Conservation (phyloP, 1,140 invertebrate genomes). For the Apis cerana region DNA sequence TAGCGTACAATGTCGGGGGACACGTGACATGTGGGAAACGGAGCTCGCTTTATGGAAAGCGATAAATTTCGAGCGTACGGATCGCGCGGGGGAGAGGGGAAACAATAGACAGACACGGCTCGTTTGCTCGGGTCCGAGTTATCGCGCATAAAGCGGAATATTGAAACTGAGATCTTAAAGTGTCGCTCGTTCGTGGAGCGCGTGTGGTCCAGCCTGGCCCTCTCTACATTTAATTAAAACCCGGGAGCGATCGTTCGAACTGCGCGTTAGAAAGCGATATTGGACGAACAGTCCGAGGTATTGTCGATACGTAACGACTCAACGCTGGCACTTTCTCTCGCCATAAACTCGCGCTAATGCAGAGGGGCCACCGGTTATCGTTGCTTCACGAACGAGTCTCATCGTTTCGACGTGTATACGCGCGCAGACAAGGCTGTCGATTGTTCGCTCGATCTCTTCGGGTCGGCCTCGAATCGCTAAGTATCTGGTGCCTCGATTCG, state of each 20-base stretch:
- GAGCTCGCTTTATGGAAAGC: not conserved
- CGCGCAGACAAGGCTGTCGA: not conserved
- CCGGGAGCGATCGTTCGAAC: not conserved
- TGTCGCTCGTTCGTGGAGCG: conserved; percentile 4
- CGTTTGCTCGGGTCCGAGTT: conserved; percentile 34
- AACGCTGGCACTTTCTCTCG: not conserved
- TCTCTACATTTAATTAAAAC: conserved; percentile 32
- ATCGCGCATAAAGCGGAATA: conserved; percentile 42
- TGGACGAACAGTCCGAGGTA: not conserved
- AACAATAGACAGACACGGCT: conserved; percentile 20
- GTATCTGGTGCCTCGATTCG: not conserved
- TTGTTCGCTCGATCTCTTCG: not conserved
- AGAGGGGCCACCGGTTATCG: not conserved
- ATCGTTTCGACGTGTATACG: not conserved
- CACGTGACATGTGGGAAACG: not conserved
- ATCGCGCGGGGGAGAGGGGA: no score
- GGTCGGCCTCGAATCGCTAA: not conserved
- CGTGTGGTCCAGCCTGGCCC: conserved; percentile 16
- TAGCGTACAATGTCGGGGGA: not conserved
- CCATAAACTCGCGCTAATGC: not conserved
- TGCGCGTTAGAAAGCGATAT: not conserved
- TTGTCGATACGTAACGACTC: not conserved
- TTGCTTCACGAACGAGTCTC: no score
- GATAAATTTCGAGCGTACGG: conserved; percentile 12
- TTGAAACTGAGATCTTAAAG: conserved; percentile 18